Conservation (phyloP, 2,888 invertebrate genomes). For the Parnassius mnemosyne region DNA sequence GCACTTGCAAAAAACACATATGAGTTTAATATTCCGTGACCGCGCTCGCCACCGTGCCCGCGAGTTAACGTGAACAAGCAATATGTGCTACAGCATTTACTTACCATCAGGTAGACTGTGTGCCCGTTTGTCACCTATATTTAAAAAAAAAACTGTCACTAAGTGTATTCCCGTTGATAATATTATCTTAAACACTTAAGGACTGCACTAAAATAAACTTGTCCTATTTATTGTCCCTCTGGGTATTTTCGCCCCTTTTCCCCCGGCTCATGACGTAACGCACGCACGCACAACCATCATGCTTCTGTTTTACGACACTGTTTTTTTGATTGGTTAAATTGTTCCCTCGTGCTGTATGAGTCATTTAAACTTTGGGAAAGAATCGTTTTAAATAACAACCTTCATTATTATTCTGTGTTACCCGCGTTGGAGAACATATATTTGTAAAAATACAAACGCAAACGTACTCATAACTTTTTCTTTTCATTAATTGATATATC, state of each 20-base stretch:
- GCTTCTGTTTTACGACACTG: conserved; percentile 22
- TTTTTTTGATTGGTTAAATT: conserved; percentile 26
- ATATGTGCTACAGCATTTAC: no score
- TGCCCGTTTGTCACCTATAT: no score
- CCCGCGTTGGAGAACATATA: no score
- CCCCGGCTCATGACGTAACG: conserved; percentile 39
- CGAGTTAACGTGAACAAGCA: no score
- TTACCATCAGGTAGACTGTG: no score
- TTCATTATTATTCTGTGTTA: conserved; percentile 1
- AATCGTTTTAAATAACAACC: conserved; percentile 1
- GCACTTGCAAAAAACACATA: no score
- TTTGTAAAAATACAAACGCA: no score
- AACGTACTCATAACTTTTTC: no score
- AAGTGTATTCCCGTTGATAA: not conserved
- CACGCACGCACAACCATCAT: conserved; percentile 29
- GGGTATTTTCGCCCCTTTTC: conserved; percentile 34
- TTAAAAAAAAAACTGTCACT: not conserved
- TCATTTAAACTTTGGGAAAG: conserved; percentile 37
- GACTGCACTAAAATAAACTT: conserved; percentile 40
- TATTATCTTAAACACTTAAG: conserved; percentile 21
- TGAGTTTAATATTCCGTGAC: no score
- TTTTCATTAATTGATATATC: no score
- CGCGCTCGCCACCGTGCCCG: no score
- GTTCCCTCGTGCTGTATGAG: conserved; percentile 34
- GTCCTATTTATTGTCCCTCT: conserved; percentile 53